Evolutionary conservation across 2,113 vertebrate species (phyloP), one percentile per base, ranked within the genome.

Genomic region (Pterocles burchelli): DNA sequence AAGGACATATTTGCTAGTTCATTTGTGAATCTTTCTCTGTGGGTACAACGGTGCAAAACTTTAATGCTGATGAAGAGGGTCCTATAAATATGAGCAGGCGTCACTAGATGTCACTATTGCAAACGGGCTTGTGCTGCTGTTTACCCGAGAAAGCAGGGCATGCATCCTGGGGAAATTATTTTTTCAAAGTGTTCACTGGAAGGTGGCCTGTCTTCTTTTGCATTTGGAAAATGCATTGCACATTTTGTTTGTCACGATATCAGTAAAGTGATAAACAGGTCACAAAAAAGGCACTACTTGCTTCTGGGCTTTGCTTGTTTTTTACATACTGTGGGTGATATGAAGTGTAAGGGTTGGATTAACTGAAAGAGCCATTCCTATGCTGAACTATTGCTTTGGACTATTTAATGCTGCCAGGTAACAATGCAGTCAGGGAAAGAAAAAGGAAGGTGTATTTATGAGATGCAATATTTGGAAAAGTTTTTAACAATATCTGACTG

Each of bases 71-170:
- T 31, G n/a, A 63, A 70, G 10, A 18, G 11, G 22, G 19, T 70
- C 88, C 19, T 36, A 49, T n/a, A 85, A 70, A 63, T 70, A 22
- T 22, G 66, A 29, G 6, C 2, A 7, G 36, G 41, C 0, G 13
- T 93, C 93, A 90, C 92, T 92, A 96, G 93, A 88, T 90, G 95
- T 96, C 92, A 94, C 59, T 74, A 45, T 80, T 88, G 88, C 63
- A 93, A 95, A 80, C 4, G 2, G 34, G 74, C 91, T 91, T 25
- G 45, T 33, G 63, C 41, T 78, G 13, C 68, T 45, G 8, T 43
- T 55, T 41, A 59, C 36, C 17, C 28, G 31, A 92, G 45, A 86
- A 25, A 66, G 21, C 55, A 55, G 9, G 19, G n/a, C 26, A 9
- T 9, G 5, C 29, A 63, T 9, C 38, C 26, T 26, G 15, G 12